Conservation (phyloP, 1,140 invertebrate species). For the Chironomus tepperi region DNA sequence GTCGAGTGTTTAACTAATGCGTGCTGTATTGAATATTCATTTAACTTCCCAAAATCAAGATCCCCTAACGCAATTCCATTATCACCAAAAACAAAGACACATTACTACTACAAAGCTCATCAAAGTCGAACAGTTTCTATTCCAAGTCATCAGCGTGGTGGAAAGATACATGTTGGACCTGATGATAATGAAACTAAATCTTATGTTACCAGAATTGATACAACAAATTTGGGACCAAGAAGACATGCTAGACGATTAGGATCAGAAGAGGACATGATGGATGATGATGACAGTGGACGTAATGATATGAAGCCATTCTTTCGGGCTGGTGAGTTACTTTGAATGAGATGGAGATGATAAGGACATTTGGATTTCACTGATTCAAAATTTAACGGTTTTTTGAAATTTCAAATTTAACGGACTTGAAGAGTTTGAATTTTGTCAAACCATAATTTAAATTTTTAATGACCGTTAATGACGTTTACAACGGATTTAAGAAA, state of each 20-base stretch:
- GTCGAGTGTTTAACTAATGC: not conserved
- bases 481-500: no score
- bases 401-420: no score
- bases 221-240: not conserved
- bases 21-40: not conserved
- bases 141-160: not conserved
- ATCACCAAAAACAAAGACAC: not conserved
- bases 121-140: constrained; percentile 4
- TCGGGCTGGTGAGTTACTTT: not conserved
- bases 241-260: not conserved
- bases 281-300: not conserved
- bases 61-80: not conserved
- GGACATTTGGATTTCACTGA: not conserved
- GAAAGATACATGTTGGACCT: not conserved
- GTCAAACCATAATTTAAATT: no score
- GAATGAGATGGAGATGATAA: not conserved
- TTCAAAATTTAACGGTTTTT: no score
- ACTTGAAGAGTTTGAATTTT: no score
- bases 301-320: not conserved
- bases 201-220: not conserved
- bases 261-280: not conserved
- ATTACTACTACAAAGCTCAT: not conserved
- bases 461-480: no score
- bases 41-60: not conserved
- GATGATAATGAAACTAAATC: constrained; percentile 6